Base-by-base conservation (phyloP, 2,113 vertebrate species). In the Nasalis larvatus region DNA sequence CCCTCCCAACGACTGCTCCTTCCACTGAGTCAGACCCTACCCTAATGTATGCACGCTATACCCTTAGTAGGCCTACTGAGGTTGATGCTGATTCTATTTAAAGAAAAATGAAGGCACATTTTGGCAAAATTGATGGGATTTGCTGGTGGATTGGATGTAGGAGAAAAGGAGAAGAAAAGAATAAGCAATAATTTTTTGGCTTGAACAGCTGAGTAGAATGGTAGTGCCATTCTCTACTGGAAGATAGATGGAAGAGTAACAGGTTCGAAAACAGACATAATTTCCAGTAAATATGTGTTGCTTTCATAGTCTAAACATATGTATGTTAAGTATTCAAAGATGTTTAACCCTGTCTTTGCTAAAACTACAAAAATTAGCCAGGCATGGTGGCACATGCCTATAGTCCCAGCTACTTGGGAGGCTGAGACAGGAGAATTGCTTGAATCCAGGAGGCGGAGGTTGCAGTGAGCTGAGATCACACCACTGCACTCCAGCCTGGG, bases 231-330 rank as follows among this genome's bases (percentile, higher is more conserved):
- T 77, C 56, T 82, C 47, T 69, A 8, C 13, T 66, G 42, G 56
- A 93, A 69, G 27, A 47, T 10, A 60, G 32, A 25, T 60, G 18
- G 25, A 69, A 84, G 68, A 95, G 52, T 76, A 87, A 93, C 56
- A 93, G 13, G 7, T 71, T 84, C 81, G 71, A 17, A 58, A 88
- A 23, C 56, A 40, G 68, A 91, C 81, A 89, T 81, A 95, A 78
- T 85, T 91, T 81, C 60, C 40, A 95, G 35, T 95, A 80, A 97
- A 77, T 45, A 60, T 83, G 69, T 87, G 37, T 91, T 96, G 18
- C 71, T 96, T 97, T 89, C 71, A 68, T 78, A 52, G n/a, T 83
- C 74, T 80, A 90, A 96, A 86, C 52, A 89, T 16, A 60, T 58
- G 82, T 40, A 32, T 56, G 7, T 95, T 88, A 93, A 78, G 47